Evolutionary conservation across 2,113 vertebrate genomes (phyloP).

Genomic region (Spea bombifrons): DNA sequence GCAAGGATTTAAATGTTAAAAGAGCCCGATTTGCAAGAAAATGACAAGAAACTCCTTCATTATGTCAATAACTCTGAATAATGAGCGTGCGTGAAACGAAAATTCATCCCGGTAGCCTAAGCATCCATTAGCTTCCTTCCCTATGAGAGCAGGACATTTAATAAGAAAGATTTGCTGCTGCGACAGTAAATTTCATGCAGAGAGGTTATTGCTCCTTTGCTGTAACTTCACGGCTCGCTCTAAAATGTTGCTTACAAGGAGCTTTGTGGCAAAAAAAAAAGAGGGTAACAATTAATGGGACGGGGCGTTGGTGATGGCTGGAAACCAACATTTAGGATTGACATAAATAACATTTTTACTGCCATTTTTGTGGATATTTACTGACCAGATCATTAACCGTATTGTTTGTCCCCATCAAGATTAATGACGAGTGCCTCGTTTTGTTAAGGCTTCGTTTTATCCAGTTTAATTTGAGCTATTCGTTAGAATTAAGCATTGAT

Average conservation of each 20-base stretch:
- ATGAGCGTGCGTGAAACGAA: constrained; percentile 13
- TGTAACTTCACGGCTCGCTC: neutral
- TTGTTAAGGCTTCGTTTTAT: too few relatives aligned
- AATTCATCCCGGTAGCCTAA: neutral
- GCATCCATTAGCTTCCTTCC: neutral
- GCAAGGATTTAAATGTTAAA: neutral
- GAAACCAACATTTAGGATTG: neutral
- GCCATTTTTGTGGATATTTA: neutral
- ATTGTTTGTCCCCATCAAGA: neutral
- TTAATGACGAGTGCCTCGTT: too few relatives aligned
- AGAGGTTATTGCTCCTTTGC: neutral
- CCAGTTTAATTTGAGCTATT: too few relatives aligned
- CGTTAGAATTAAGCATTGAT: too few relatives aligned
- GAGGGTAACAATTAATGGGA: neutral
- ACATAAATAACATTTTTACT: neutral
- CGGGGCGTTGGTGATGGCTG: neutral
- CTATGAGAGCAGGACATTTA: neutral
- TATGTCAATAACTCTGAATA: constrained; percentile 16
- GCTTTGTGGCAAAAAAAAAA: neutral
- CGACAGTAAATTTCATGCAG: neutral
- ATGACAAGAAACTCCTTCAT: constrained; percentile 2
- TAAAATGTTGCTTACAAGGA: neutral
- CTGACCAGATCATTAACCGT: neutral
- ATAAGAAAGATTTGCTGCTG: neutral
- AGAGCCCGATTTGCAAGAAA: neutral